Percentiles rank a stretch among this genome's conserved stretches.
Evolutionary conservation across 2,113 vertebrate species (phyloP).

Genomic region (Larimichthys polyactis): DNA sequence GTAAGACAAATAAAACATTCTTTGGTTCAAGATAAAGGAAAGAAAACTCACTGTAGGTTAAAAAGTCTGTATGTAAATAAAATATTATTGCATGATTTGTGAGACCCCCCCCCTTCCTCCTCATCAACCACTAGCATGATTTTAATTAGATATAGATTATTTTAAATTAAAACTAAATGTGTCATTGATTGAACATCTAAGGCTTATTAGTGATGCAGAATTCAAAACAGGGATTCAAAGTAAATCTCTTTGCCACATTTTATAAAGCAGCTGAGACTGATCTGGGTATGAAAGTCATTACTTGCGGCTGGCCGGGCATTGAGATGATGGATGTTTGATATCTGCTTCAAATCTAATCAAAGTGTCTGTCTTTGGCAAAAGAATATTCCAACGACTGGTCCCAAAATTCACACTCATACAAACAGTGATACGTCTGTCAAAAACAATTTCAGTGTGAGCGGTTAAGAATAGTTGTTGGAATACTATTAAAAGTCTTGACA

Average conservation of each 20-base stretch:
- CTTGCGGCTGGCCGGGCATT: constrained; percentile 8
- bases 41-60: not conserved
- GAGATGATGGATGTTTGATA: constrained; percentile 52
- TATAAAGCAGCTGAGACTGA: constrained; percentile 43
- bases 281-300: constrained; percentile 49
- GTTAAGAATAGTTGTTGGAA: not conserved
- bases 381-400: not conserved
- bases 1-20: not conserved
- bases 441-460: constrained; percentile 3
- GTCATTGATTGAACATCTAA: constrained; percentile 15
- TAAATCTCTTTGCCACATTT: constrained; percentile 28
- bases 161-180: constrained; percentile 21
- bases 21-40: not conserved
- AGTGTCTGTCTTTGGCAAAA: constrained; percentile 31
- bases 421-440: not conserved
- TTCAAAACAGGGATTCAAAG: constrained; percentile 27
- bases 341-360: constrained; percentile 59
- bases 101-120: not conserved
- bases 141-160: constrained; percentile 50
- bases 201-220: constrained; percentile 23
- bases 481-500: constrained; percentile 2
- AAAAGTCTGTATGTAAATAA: not conserved
- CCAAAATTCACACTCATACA: constrained; percentile 8
- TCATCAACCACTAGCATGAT: not conserved
- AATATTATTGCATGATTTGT: not conserved